Conservation (phyloP, 2,113 vertebrate genomes). For the Rhegmatorhina hoffmannsi region DNA sequence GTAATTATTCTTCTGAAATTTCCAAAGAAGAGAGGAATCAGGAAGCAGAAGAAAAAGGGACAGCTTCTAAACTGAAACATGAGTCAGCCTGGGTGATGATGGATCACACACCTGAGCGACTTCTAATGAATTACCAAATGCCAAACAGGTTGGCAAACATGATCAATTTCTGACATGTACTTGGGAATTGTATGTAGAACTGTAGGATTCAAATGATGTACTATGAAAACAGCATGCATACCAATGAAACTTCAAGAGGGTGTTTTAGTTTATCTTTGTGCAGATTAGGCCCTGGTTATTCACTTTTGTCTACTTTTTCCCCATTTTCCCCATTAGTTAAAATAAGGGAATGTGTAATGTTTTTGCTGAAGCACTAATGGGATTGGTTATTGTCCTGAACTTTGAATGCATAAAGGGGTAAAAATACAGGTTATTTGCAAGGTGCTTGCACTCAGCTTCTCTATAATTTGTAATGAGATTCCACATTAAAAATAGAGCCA, state of each 20-base stretch:
- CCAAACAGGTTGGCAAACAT: slow-evolving; percentile 79
- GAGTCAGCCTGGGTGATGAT: slow-evolving; percentile 83
- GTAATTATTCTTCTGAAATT: slow-evolving; percentile 80
- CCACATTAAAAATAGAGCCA: background rate
- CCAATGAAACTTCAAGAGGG: background rate
- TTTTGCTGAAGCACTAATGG: background rate
- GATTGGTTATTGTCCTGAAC: background rate
- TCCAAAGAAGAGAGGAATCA: slow-evolving; percentile 65
- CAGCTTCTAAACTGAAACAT: slow-evolving; percentile 63
- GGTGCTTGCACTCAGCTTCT: background rate
- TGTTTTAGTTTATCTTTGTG: background rate
- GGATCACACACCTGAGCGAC: slow-evolving; percentile 73
- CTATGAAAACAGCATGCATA: background rate
- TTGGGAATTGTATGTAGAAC: background rate
- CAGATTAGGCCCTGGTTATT: background rate
- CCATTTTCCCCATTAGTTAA: background rate
- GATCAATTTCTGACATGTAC: background rate
- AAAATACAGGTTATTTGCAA: background rate
- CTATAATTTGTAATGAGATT: background rate
- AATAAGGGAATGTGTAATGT: background rate
- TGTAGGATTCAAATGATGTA: background rate
- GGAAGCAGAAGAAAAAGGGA: slow-evolving; percentile 54
- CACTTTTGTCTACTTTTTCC: background rate
- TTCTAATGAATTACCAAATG: slow-evolving; percentile 89
- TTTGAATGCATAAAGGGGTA: background rate